These are phyloP conservation scores for Varanus salvator DNA, from an alignment of 2,113 vertebrate species.

Conservation along the genomic window DNA sequence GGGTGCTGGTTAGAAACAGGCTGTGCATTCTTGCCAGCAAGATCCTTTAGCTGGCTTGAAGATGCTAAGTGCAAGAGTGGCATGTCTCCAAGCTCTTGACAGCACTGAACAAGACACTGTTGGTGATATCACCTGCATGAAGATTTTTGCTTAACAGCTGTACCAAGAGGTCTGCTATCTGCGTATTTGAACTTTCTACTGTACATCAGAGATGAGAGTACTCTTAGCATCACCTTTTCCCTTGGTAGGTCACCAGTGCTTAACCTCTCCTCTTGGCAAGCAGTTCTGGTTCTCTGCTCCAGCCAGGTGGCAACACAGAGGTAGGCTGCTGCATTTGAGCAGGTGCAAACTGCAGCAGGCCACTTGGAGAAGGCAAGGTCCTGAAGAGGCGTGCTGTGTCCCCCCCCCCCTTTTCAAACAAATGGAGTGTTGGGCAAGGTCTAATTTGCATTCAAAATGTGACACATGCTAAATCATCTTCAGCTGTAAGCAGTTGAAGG, in stretches of 20 bases:
- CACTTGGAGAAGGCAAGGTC: not conserved
- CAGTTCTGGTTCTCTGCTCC: not conserved
- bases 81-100: not conserved
- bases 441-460: not conserved
- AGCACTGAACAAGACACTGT: not conserved
- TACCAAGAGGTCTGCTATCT: not conserved
- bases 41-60: not conserved
- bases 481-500: not conserved
- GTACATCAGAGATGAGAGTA: not conserved
- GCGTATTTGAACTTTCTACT: not conserved
- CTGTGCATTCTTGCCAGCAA: not conserved
- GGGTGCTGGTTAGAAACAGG: not conserved
- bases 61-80: not conserved
- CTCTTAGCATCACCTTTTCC: not conserved
- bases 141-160: not conserved
- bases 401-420: not conserved
- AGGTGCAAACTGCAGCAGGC: not conserved
- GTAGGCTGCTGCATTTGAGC: not conserved
- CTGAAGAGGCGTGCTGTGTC: not conserved
- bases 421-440: not conserved
- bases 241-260: not conserved
- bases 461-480: not conserved
- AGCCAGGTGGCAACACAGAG: not conserved
- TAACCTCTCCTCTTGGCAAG: not conserved
- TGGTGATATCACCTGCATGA: not conserved